Evolutionary conservation across 2,113 vertebrate species (phyloP), one percentile per base, ranked within the genome.

Genomic region (Indicator indicator): DNA sequence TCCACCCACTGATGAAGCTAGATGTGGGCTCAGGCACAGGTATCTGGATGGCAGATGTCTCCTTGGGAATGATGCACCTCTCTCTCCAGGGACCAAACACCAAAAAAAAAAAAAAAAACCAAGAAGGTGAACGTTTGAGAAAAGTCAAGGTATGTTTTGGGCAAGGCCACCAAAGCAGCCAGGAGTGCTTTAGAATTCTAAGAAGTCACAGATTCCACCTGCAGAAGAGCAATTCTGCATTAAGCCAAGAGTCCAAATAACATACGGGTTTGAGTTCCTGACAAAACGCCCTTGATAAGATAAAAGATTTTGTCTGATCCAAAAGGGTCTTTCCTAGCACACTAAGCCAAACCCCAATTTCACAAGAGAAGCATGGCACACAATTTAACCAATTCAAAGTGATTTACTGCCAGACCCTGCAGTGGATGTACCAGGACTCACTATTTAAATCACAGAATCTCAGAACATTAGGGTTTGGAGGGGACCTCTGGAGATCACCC

Each of bases 11-110:
- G 33, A 50, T 1, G 8, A 63, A 38, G 32, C 18, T 9, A 40
- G 72, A 36, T 3, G 5, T 4, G 13, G 67, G 72, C 16, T 52
- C 42, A 36, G 55, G 75, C 32, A 76, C 16, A 28, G 42, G 5
- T 1, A 10, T 1, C 32, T 40, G 36, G 14, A 24, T 32, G 38
- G 64, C 28, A 46, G 8, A 2, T 1, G 1, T 13, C 11, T 52
- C 9, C 44, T 46, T 42, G 15, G 38, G 24, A 83, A 55, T 20
- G 63, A 36, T 30, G 64, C 8, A 16, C 8, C 36, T n/a, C 54
- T 67, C 42, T 59, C 68, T 38, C 27, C 72, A 86, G 42, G 40
- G 24, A 19, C 40, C 68, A 50, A 3, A 19, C 42, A 68, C 55
- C n/a, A 80, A 71, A 40, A 79, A 15, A 36, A 36, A 80, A 71